phyloP scores from a whole-genome alignment of 2,797 vertebrate genomes.

The Anomalospiza imberbis region DNA sequence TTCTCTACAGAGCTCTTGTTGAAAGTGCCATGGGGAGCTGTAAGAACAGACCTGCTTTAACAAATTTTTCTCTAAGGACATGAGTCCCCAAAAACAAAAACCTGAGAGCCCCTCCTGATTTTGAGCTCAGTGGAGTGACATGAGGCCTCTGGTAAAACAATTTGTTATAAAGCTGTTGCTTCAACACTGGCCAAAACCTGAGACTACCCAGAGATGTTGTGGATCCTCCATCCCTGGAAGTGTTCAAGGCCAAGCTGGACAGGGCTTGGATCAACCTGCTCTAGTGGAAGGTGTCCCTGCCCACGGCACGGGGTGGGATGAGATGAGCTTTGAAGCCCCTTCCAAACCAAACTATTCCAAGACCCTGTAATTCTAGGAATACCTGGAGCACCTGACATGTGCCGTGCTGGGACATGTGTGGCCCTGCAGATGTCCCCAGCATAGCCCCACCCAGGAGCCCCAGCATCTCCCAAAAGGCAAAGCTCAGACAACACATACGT shows the following conservation, averaged over 20 bases:
- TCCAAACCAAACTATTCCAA: neutral
- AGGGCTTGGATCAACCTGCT: neutral
- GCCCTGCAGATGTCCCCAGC: neutral
- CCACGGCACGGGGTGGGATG: fast-evolving
- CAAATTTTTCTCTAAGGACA: neutral
- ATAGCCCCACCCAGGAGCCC: neutral
- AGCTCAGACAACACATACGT: neutral
- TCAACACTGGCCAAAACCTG: neutral
- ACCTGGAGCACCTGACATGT: neutral
- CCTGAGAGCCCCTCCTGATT: neutral
- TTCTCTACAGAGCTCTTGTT: neutral
- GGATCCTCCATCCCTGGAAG: neutral
- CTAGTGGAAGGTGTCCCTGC: neutral
- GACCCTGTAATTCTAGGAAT: neutral
- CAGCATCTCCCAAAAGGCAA: neutral
- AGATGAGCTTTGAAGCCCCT: neutral
- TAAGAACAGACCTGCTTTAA: neutral
- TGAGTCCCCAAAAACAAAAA: neutral
- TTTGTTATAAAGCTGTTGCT: neutral
- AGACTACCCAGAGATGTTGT: neutral
- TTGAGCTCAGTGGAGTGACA: neutral
- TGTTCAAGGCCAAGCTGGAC: neutral
- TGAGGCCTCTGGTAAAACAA: neutral
- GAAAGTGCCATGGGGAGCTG: neutral
- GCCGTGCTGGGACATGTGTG: fast-evolving